Evolutionary conservation across 2,888 invertebrate genomes (phyloP), one percentile per base, ranked within the genome.

Genomic region (Aspidiotus rigidus): DNA sequence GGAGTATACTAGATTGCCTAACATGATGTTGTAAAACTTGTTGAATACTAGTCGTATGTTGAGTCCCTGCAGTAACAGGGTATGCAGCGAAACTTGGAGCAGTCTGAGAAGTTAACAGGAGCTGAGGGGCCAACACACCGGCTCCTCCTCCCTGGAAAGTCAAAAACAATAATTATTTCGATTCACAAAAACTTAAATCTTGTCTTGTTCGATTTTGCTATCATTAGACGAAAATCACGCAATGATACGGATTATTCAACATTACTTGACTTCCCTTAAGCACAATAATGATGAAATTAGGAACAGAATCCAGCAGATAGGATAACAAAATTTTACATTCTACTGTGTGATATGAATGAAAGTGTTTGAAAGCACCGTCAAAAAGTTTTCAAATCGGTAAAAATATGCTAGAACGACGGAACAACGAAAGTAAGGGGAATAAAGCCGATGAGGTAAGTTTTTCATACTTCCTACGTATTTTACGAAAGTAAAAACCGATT

Each of bases 11-110:
- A 59, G 74, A 74, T 64, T 75, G 75, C 13, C 74, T 72, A 55
- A 75, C 75, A 74, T 75, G 75, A 66, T 75, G 75, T 57, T 74
- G 73, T 15, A 73, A 62, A 44, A 72, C 72, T 70, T 73, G 74
- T 72, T 73, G 72, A 53, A 75, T 75, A 64, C 74, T 75, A 49
- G 73, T 74, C 8, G 73, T 73, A 66, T 72, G 72, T 49, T 72
- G 72, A 57, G 71, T 70, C 69, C 70, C 62, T 40, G 72, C 70
- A 62, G 72, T 64, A 17, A 70, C 72, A 70, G 72, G 71, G 64
- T 72, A 71, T 39, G 71, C 70, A 28, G 72, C 69, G 44, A 60
- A 72, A 42, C 70, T 61, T 7, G 72, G 72, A 41, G 70, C 66
- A 42, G 73, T 62, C 62, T 72, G 73, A 60, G 72, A 70, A 62